phyloP scores from a whole-genome alignment of 2,888 invertebrate genomes.

The Dolichomitus sp. region DNA sequence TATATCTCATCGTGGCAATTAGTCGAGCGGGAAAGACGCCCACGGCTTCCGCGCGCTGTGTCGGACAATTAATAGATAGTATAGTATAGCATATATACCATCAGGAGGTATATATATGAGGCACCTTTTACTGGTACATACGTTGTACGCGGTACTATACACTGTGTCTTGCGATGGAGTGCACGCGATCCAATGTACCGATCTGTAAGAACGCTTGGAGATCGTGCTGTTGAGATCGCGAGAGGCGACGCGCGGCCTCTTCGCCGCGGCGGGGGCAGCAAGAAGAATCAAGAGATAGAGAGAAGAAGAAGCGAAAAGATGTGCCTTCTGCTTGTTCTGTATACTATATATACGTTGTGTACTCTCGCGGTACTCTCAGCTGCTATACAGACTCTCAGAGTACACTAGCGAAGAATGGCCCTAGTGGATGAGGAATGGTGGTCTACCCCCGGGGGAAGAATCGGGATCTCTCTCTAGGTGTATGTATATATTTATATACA shows the following conservation, averaged over 20 bases:
- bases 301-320: conserved; percentile 46
- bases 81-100: conserved; percentile 47
- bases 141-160: conserved; percentile 47
- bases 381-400: neutral
- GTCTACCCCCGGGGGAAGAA: conserved; percentile 64
- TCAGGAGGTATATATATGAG: conserved; percentile 16
- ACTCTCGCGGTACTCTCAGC: conserved; percentile 26
- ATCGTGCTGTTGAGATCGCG: conserved; percentile 67
- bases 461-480: conserved; percentile 48
- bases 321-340: conserved; percentile 7
- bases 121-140: conserved; percentile 13
- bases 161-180: conserved; percentile 61
- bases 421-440: conserved; percentile 65
- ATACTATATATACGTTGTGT: conserved; percentile 31
- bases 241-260: conserved; percentile 34
- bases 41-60: conserved; percentile 78
- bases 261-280: conserved; percentile 30
- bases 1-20: conserved; percentile 81
- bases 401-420: conserved; percentile 54
- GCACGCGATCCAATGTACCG: conserved; percentile 69
- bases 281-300: conserved; percentile 50
- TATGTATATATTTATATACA: conserved; percentile 21
- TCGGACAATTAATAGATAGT: conserved; percentile 83
- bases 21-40: conserved; percentile 82
- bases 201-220: conserved; percentile 66